These are phyloP conservation scores for Hoplostethus atlanticus DNA, from an alignment of 2,797 vertebrate species.

Conservation along the genomic window DNA sequence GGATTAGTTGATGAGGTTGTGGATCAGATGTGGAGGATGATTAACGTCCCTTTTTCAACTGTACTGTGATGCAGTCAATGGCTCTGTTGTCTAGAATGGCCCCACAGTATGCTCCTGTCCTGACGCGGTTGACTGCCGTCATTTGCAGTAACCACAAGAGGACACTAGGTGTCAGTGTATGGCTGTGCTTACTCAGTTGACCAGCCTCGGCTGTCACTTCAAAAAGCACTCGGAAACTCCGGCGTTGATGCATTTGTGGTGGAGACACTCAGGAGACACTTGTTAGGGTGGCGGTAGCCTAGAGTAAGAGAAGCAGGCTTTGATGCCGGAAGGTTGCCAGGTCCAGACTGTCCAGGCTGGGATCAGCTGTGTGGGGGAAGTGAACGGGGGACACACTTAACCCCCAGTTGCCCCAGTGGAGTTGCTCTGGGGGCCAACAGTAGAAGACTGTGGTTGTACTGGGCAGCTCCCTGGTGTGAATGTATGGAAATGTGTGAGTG, in stretches of 20 bases:
- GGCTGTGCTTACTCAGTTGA: slow-evolving; percentile 6
- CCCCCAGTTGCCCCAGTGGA: background rate
- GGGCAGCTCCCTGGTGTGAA: background rate
- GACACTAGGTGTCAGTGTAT: slow-evolving; percentile 75
- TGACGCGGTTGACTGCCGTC: background rate
- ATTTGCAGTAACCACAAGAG: slow-evolving; percentile 47
- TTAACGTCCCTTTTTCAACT: background rate
- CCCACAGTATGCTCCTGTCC: background rate
- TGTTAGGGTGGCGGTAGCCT: slow-evolving; percentile 42
- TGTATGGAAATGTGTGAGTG: background rate
- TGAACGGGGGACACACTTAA: no score
- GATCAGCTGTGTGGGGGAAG: background rate
- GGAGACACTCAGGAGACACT: slow-evolving; percentile 44
- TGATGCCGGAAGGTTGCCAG: background rate
- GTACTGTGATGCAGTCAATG: slow-evolving; percentile 6
- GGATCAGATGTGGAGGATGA: slow-evolving; percentile 43
- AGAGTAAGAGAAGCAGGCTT: background rate
- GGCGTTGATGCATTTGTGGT: slow-evolving; percentile 37
- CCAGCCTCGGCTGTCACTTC: background rate
- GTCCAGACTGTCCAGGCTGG: slow-evolving; percentile 2
- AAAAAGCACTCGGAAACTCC: slow-evolving; percentile 9
- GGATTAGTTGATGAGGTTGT: slow-evolving; percentile 49
- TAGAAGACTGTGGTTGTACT: background rate
- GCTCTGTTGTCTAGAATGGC: slow-evolving; percentile 22
- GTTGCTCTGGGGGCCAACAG: background rate